Evolutionary conservation across 2,797 vertebrate genomes (phyloP).

Genomic region (Lophius americanus): DNA sequence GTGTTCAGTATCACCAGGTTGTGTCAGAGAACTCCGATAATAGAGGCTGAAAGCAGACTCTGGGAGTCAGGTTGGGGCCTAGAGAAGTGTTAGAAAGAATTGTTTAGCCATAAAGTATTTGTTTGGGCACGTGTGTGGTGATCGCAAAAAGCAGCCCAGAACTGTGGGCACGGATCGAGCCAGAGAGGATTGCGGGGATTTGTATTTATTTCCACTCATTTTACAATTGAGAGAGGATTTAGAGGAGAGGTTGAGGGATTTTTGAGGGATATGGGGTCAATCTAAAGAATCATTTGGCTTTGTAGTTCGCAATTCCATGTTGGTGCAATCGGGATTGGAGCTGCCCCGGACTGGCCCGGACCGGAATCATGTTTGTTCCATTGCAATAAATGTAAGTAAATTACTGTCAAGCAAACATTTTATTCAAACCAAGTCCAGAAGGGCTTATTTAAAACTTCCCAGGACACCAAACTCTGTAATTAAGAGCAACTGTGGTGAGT

Average conservation of each 20-base stretch:
- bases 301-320: constrained; percentile 48
- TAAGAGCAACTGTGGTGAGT: constrained; percentile 40
- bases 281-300: constrained; percentile 51
- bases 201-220: constrained; percentile 65
- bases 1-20: constrained; percentile 28
- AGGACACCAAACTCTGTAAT: constrained; percentile 48
- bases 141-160: constrained; percentile 36
- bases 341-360: constrained; percentile 29
- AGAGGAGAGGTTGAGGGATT: constrained; percentile 55
- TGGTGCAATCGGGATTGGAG: constrained; percentile 50
- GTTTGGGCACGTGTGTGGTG: constrained; percentile 16
- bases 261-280: constrained; percentile 41
- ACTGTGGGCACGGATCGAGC: constrained; percentile 17
- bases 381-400: constrained; percentile 48
- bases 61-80: constrained; percentile 28
- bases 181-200: constrained; percentile 57
- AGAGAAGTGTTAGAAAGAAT: constrained; percentile 51
- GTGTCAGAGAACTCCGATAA: not conserved
- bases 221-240: constrained; percentile 58
- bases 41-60: constrained; percentile 26
- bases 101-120: constrained; percentile 22
- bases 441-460: constrained; percentile 39
- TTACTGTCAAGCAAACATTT: constrained; percentile 47
- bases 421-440: constrained; percentile 32
- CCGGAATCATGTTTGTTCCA: constrained; percentile 42